phyloP scores from a whole-genome alignment of 2,888 invertebrate species.

The Idaea straminata region DNA sequence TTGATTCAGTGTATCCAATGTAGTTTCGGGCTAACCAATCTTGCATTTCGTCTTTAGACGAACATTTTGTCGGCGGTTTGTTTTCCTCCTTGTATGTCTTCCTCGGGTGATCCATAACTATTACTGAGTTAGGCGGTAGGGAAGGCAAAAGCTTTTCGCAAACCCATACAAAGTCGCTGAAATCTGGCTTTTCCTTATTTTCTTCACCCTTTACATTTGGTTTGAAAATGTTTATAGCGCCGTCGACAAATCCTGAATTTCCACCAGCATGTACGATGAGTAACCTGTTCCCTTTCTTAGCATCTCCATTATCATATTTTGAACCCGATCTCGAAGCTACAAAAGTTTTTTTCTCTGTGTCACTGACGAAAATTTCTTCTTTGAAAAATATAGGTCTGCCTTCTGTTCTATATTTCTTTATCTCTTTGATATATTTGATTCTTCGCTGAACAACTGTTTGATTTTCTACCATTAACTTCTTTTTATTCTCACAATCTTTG shows the following conservation, averaged over 20 bases:
- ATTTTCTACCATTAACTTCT: background rate
- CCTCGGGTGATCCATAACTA: constrained; percentile 8
- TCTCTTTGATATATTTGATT: background rate
- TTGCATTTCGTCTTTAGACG: constrained; percentile 8
- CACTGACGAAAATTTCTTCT: background rate
- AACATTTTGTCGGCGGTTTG: constrained; percentile 5
- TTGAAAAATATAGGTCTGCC: background rate
- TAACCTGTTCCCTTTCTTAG: constrained; percentile 12
- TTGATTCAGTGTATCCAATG: constrained; percentile 8
- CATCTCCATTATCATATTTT: constrained; percentile 3
- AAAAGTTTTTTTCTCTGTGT: background rate
- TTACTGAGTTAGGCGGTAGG: constrained; percentile 9
- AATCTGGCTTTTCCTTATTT: background rate
- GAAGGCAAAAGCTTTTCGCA: constrained; percentile 8
- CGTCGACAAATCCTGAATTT: constrained; percentile 14
- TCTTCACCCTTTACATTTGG: background rate
- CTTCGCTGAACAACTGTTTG: background rate
- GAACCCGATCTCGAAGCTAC: background rate
- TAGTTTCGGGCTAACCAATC: constrained; percentile 7
- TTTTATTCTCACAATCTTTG: background rate
- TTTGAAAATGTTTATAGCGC: constrained; percentile 2
- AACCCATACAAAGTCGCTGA: constrained; percentile 7
- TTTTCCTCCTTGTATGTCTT: constrained; percentile 1
- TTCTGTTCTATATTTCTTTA: background rate
- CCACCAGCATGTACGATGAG: constrained; percentile 17